Percentiles rank a stretch among this genome's conserved stretches.
Conservation (phyloP, 35 echinoderm and acorn worm species). For the Apostichopus parvimensis region DNA sequence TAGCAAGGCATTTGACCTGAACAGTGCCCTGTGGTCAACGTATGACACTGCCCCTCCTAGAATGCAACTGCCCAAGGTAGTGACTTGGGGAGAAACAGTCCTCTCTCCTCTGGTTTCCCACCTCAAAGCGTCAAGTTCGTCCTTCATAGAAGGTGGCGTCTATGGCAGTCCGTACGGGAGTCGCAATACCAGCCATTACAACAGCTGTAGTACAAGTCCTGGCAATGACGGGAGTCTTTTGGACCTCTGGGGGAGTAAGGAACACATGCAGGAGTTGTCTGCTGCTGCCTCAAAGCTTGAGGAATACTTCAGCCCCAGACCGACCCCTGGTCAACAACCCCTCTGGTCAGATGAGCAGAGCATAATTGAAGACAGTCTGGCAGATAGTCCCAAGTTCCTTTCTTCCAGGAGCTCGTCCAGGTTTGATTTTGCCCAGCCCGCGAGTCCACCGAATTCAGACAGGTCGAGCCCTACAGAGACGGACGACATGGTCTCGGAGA, state of each 20-base stretch:
- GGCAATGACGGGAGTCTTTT: conserved; percentile 76
- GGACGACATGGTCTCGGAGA: conserved; percentile 92
- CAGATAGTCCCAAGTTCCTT: conserved; percentile 87
- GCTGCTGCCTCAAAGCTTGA: conserved; percentile 76
- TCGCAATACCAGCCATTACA: conserved; percentile 94
- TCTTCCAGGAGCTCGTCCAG: conserved; percentile 92
- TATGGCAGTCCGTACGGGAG: conserved; percentile 96
- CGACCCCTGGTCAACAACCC: background rate
- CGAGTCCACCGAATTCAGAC: conserved; percentile 60
- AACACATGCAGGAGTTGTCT: conserved; percentile 61
- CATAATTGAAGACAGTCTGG: conserved; percentile 86
- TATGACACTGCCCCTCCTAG: conserved; percentile 75
- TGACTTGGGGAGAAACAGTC: conserved; percentile 77
- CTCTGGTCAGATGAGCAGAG: conserved; percentile 78
- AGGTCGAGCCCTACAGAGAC: conserved; percentile 82
- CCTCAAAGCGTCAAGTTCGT: conserved; percentile 38
- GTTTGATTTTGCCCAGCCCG: conserved; percentile 90
- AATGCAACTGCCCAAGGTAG: conserved; percentile 85
- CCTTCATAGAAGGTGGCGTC: conserved; percentile 95
- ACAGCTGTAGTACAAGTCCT: conserved; percentile 92
- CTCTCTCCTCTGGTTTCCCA: conserved; percentile 54
- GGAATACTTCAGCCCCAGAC: conserved; percentile 71
- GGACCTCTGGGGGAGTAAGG: conserved; percentile 80
- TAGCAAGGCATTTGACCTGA: conserved; percentile 70
- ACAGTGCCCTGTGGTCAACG: conserved; percentile 94